Percentiles rank a stretch among this genome's conserved stretches.
phyloP scores from a whole-genome alignment of 2,888 invertebrate species.

The Pammene aurita region DNA sequence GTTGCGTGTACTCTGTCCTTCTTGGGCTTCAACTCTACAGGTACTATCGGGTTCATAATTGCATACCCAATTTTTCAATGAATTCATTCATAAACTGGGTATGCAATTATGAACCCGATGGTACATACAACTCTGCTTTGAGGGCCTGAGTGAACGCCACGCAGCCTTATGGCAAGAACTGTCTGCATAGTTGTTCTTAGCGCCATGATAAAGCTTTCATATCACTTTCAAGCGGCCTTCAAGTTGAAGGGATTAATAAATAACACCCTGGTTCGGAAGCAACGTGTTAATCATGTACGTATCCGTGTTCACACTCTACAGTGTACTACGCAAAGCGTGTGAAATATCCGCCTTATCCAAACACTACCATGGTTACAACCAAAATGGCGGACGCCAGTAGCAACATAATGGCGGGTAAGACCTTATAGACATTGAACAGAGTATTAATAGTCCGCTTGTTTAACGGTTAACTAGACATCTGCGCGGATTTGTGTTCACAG shows the following conservation, averaged over 20 bases:
- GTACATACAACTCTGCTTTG: too few relatives aligned
- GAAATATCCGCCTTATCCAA: constrained; percentile 15
- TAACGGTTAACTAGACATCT: constrained; percentile 20
- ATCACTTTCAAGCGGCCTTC: too few relatives aligned
- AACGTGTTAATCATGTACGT: constrained; percentile 3
- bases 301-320: neutral
- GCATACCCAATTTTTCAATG: too few relatives aligned
- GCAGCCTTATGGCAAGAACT: too few relatives aligned
- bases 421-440: neutral
- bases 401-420: neutral
- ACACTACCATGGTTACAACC: neutral
- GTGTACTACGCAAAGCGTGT: constrained; percentile 10
- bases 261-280: neutral
- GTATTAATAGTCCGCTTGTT: constrained; percentile 21
- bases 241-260: neutral
- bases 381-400: neutral
- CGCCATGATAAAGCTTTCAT: too few relatives aligned
- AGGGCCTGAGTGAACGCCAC: too few relatives aligned
- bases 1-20: too few relatives aligned
- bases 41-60: too few relatives aligned
- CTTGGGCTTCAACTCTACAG: too few relatives aligned
- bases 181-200: too few relatives aligned
- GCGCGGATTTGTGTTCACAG: neutral
- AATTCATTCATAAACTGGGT: too few relatives aligned
- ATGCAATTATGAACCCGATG: too few relatives aligned